These are phyloP conservation scores for Acanthochromis polyacanthus DNA, from an alignment of 2,113 vertebrate genomes.

Conservation along the genomic window DNA sequence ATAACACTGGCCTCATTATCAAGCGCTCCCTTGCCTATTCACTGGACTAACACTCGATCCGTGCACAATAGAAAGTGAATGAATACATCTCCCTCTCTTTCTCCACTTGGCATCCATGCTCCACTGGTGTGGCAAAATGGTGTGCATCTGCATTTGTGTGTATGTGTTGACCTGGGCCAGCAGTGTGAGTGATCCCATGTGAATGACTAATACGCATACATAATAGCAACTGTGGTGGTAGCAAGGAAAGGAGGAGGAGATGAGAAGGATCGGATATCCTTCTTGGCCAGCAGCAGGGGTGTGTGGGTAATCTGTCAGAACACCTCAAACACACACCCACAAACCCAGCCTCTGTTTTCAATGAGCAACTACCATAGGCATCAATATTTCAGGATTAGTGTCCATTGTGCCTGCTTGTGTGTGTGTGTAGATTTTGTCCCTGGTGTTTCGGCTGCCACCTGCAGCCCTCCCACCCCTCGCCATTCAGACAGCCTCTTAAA, in stretches of 20 bases:
- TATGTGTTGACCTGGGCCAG: constrained; percentile 70
- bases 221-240: constrained; percentile 67
- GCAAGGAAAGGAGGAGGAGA: constrained; percentile 42
- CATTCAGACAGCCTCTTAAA: constrained; percentile 71
- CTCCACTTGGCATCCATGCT: constrained; percentile 75
- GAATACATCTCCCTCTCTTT: constrained; percentile 79
- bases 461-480: constrained; percentile 63
- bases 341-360: constrained; percentile 50
- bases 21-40: constrained; percentile 73
- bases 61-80: constrained; percentile 81
- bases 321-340: constrained; percentile 40
- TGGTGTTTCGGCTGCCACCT: constrained; percentile 72
- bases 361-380: constrained; percentile 65
- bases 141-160: constrained; percentile 57
- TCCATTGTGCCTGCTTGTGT: constrained; percentile 55
- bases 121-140: constrained; percentile 74
- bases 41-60: constrained; percentile 79
- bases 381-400: constrained; percentile 83
- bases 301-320: constrained; percentile 72
- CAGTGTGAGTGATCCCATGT: constrained; percentile 73
- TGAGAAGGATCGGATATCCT: constrained; percentile 76
- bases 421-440: constrained; percentile 46
- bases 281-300: constrained; percentile 72
- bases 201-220: constrained; percentile 79
- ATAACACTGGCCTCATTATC: constrained; percentile 83